Conservation (phyloP, 1,140 invertebrate genomes). For the Acromyrmex echinatior region DNA sequence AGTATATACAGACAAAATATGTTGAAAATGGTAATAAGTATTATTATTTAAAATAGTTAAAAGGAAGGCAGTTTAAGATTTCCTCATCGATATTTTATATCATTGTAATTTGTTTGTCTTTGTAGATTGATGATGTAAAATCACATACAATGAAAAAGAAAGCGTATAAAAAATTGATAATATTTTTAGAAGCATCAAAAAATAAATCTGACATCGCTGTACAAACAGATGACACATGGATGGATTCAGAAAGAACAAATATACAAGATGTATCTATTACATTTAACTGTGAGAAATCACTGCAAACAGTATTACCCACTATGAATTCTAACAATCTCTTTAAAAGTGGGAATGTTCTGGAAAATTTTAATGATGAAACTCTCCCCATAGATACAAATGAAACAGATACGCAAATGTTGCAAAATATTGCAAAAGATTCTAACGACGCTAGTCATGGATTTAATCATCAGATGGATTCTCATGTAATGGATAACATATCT, state of each 20-base stretch:
- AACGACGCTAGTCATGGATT: constrained; percentile 6
- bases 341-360: background rate
- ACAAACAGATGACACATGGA: constrained; percentile 73
- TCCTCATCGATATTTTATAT: background rate
- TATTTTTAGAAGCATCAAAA: constrained; percentile 72
- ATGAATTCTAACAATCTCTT: constrained; percentile 49
- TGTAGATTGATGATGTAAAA: constrained; percentile 79
- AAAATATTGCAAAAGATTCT: constrained; percentile 48
- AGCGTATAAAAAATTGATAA: constrained; percentile 75
- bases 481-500: background rate
- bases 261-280: constrained; percentile 61
- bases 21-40: constrained; percentile 75
- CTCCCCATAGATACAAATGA: background rate
- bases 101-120: constrained; percentile 11
- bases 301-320: constrained; percentile 20
- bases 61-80: constrained; percentile 48
- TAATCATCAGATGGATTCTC: background rate
- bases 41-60: constrained; percentile 75
- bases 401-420: constrained; percentile 20
- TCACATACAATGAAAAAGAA: constrained; percentile 73
- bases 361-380: background rate
- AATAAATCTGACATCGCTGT: constrained; percentile 72
- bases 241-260: constrained; percentile 32
- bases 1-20: constrained; percentile 78
- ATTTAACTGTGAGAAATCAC: constrained; percentile 59